phyloP scores from a whole-genome alignment of 2,797 vertebrate genomes.

The Phalanger gymnotis region DNA sequence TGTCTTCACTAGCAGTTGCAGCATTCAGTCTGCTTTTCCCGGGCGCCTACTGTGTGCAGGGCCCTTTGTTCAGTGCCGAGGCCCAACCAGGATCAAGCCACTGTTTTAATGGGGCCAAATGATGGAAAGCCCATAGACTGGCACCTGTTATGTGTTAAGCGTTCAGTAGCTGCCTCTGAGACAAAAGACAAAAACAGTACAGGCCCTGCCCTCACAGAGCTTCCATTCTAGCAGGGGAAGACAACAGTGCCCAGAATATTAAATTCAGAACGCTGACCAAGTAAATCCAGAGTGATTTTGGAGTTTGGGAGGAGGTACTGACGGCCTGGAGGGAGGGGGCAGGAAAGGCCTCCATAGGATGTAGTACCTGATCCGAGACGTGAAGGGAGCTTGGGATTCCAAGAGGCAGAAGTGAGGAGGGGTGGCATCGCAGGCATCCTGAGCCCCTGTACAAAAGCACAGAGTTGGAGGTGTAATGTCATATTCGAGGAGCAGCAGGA shows the following conservation, averaged over 20 bases:
- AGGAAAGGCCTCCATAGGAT: not conserved
- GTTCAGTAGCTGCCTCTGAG: not conserved
- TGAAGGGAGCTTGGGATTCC: not conserved
- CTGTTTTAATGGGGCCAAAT: too few species aligned
- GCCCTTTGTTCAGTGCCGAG: not conserved
- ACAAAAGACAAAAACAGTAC: not conserved
- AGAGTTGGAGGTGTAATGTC: not conserved
- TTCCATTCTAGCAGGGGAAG: not conserved
- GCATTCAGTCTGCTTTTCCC: not conserved
- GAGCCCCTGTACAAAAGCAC: not conserved
- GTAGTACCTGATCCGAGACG: not conserved
- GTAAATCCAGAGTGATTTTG: not conserved
- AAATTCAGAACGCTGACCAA: not conserved
- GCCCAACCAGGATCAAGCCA: too few species aligned
- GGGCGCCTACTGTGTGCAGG: too few species aligned
- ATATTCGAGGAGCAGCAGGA: not conserved
- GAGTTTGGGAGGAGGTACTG: not conserved
- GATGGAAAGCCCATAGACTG: too few species aligned
- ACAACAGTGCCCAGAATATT: not conserved
- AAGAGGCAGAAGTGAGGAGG: not conserved
- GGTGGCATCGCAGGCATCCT: not conserved
- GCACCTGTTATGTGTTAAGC: too few species aligned
- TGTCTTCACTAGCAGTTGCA: not conserved
- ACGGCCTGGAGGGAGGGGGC: not conserved
- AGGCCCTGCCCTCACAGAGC: not conserved